Percentiles rank a stretch among this genome's conserved stretches.
phyloP scores from a whole-genome alignment of 2,797 vertebrate genomes.

The Pogonophryne albipinna region DNA sequence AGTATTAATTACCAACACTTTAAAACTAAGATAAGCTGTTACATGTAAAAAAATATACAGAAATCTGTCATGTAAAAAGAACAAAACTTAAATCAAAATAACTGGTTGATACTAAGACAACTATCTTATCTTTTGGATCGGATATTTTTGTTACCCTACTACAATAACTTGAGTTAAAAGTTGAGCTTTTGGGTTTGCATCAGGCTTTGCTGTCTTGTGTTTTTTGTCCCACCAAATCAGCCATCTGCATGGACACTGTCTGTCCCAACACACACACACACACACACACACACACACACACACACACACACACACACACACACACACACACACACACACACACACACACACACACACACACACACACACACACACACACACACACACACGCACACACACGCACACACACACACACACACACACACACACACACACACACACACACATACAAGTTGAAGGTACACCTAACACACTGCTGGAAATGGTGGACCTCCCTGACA shows the following conservation, averaged over 20 bases:
- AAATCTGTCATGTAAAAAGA: background rate
- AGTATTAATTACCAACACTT: background rate
- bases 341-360: background rate
- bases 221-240: conserved; percentile 58
- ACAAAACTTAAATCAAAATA: background rate
- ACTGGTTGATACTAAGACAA: too few relatives aligned
- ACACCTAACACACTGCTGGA: conserved; percentile 44
- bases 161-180: background rate
- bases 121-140: background rate
- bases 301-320: background rate
- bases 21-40: background rate
- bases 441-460: background rate
- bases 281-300: background rate
- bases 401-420: too few relatives aligned
- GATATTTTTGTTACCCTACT: background rate
- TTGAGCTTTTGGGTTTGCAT: conserved; percentile 40
- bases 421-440: background rate
- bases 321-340: background rate
- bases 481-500: conserved; percentile 7
- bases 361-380: background rate
- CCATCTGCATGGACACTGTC: conserved; percentile 79
- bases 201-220: conserved; percentile 52
- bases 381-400: too few relatives aligned
- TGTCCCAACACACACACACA: conserved; percentile 14
- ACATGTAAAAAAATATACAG: background rate